Conservation (phyloP, 35 echinoderm and acorn worm genomes). For the Heliocidaris tuberculata region DNA sequence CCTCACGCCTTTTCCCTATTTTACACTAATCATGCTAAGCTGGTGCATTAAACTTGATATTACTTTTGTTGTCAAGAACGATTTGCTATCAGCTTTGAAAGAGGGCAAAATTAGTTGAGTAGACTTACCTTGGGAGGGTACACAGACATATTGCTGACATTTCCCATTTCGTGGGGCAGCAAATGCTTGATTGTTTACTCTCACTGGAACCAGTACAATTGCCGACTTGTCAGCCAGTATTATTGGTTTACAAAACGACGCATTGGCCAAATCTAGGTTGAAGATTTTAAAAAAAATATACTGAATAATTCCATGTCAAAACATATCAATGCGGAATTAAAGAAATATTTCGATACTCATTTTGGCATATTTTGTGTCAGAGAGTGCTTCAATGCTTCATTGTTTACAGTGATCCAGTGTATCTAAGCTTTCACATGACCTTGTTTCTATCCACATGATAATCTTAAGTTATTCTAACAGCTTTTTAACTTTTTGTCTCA, state of each 20-base stretch:
- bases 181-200: background rate
- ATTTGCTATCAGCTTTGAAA: background rate
- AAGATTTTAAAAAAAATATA: background rate
- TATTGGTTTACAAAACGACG: background rate
- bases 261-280: background rate
- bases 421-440: too few species aligned
- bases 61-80: too few species aligned
- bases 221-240: background rate
- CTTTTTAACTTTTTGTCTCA: too few species aligned
- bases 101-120: background rate
- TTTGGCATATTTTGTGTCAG: too few species aligned
- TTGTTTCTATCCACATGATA: too few species aligned
- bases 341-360: too few species aligned
- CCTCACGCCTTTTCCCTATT: too few species aligned
- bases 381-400: too few species aligned
- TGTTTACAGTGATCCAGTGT: too few species aligned
- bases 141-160: background rate
- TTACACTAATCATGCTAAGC: too few species aligned
- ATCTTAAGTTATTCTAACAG: too few species aligned
- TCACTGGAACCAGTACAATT: background rate
- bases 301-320: background rate
- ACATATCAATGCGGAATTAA: background rate
- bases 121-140: background rate
- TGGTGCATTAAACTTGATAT: too few species aligned
- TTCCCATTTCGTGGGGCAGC: background rate